phyloP scores from a whole-genome alignment of 2,797 vertebrate genomes.

The Liasis olivaceus region DNA sequence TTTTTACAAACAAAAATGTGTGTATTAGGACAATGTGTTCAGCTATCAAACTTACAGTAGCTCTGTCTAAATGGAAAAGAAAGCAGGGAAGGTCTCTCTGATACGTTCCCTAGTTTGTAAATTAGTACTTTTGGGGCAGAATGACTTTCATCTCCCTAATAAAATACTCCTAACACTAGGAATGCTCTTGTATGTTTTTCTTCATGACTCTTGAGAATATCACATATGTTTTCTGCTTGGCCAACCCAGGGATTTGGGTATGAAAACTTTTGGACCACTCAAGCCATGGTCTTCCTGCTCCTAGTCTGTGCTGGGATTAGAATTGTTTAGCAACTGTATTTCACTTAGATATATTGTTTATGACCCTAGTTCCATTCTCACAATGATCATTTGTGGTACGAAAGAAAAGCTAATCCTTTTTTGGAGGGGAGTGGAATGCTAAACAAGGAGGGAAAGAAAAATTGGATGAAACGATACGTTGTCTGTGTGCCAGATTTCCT shows the following conservation, averaged over 20 bases:
- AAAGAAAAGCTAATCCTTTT: not conserved
- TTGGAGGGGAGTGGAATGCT: not conserved
- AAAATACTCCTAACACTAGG: not conserved
- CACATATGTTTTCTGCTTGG: not conserved
- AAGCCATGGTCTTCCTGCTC: not conserved
- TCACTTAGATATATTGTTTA: not conserved
- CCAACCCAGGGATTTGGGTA: not conserved
- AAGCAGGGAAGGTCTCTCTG: not conserved
- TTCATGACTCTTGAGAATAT: not conserved
- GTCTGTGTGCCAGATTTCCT: not conserved
- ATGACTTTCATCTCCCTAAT: not conserved
- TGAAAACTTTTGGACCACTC: not conserved
- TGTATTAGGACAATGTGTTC: not conserved
- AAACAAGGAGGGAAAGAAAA: not conserved
- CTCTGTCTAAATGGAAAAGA: not conserved
- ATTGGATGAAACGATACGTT: not conserved
- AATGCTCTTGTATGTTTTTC: not conserved
- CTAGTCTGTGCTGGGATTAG: not conserved
- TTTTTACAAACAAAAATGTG: not conserved
- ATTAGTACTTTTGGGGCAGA: not conserved
- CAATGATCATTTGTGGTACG: not conserved
- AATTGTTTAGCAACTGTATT: not conserved
- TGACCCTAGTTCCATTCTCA: not conserved
- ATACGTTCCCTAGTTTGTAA: not conserved
- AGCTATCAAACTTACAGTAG: not conserved